Conservation (phyloP, 2,113 vertebrate genomes). For the Ochotona princeps region DNA sequence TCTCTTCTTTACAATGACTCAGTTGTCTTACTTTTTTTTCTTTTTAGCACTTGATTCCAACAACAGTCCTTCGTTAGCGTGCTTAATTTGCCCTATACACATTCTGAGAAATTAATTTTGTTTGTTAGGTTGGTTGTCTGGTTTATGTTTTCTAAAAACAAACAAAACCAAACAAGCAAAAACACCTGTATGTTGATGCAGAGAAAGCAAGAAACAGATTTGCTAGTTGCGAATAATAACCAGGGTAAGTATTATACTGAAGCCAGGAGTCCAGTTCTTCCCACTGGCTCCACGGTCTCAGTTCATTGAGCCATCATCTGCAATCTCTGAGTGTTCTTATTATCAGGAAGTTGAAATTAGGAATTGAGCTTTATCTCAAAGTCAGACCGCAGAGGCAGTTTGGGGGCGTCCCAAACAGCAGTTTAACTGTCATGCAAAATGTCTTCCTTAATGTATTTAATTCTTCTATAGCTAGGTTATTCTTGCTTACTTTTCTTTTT, state of each 20-base stretch:
- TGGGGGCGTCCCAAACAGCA: no score
- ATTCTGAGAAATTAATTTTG: neutral
- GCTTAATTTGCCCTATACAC: neutral
- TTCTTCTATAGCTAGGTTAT: neutral
- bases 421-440: no score
- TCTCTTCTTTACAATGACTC: neutral
- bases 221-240: no score
- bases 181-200: neutral
- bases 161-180: neutral
- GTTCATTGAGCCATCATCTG: no score
- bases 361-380: no score
- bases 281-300: no score
- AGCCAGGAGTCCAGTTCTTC: no score
- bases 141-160: neutral
- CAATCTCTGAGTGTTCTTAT: no score
- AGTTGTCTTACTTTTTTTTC: neutral
- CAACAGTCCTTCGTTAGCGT: neutral
- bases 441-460: neutral
- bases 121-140: neutral
- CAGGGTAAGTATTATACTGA: no score
- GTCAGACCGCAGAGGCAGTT: no score
- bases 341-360: no score
- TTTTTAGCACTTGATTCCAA: neutral
- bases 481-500: neutral
- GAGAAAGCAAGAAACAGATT: no score